Evolutionary conservation across 2,888 invertebrate species (phyloP).

Genomic region (Lithophane leautieri): DNA sequence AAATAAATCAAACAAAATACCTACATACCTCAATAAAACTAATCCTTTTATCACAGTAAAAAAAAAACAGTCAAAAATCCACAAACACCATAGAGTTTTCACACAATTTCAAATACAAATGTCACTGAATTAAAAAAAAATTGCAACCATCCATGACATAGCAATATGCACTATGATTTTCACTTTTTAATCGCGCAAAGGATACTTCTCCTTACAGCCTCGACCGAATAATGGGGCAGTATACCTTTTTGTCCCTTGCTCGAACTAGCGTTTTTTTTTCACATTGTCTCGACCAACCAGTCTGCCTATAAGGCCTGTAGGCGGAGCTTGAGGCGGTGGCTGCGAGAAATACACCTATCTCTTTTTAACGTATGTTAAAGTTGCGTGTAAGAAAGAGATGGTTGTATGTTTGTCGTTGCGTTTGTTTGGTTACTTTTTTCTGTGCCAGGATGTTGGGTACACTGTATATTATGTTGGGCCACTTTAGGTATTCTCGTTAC

Average conservation of each 20-base stretch:
- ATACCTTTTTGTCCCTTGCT: slow-evolving; percentile 85
- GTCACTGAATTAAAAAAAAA: slow-evolving; percentile 73
- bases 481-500: slow-evolving; percentile 46
- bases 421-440: slow-evolving; percentile 71
- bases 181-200: slow-evolving; percentile 78
- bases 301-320: slow-evolving; percentile 78
- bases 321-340: slow-evolving; percentile 71
- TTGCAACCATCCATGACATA: slow-evolving; percentile 75
- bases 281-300: slow-evolving; percentile 83
- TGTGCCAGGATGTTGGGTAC: slow-evolving; percentile 63
- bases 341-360: slow-evolving; percentile 62
- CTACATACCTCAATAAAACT: slow-evolving; percentile 61
- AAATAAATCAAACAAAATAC: slow-evolving; percentile 44
- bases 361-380: slow-evolving; percentile 59
- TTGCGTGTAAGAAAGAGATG: slow-evolving; percentile 66
- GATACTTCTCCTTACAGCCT: slow-evolving; percentile 81
- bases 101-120: slow-evolving; percentile 69
- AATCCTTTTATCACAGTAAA: slow-evolving; percentile 50
- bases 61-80: slow-evolving; percentile 67
- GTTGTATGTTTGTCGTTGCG: slow-evolving; percentile 58
- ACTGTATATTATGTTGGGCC: slow-evolving; percentile 53
- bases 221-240: slow-evolving; percentile 79
- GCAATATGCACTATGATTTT: slow-evolving; percentile 81
- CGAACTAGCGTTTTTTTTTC: slow-evolving; percentile 80
- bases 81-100: slow-evolving; percentile 78